Conservation (phyloP, 2,113 vertebrate genomes). For the Rhinichthys klamathensis region DNA sequence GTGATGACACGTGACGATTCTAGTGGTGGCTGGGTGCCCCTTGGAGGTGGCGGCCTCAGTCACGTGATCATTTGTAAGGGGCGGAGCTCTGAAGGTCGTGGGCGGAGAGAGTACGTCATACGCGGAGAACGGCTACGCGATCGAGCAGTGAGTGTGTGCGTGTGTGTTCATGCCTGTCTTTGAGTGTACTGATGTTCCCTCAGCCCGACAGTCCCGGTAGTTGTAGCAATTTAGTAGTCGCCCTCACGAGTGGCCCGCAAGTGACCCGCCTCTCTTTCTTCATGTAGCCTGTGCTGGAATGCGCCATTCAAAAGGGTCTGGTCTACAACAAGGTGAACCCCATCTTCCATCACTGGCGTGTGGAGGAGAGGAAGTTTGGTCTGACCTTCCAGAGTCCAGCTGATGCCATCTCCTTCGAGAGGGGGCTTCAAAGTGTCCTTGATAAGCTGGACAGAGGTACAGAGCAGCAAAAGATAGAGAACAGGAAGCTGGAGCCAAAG, state of each 20-base stretch:
- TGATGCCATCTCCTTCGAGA: conserved; percentile 88
- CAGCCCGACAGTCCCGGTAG: conserved; percentile 27
- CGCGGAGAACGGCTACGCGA: conserved; percentile 89
- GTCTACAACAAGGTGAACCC: conserved; percentile 95
- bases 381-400: conserved; percentile 92
- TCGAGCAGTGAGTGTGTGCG: conserved; percentile 86
- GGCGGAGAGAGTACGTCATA: conserved; percentile 85
- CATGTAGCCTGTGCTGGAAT: conserved; percentile 86
- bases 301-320: conserved; percentile 83
- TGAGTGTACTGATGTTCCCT: conserved; percentile 53
- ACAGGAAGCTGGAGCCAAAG: conserved; percentile 54
- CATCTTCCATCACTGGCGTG: conserved; percentile 94
- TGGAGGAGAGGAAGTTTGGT: conserved; percentile 89
- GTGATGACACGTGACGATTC: conserved; percentile 96
- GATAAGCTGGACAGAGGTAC: conserved; percentile 86
- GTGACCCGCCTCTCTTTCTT: conserved; percentile 31
- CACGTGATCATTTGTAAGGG: conserved; percentile 88
- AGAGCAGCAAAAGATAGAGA: conserved; percentile 37
- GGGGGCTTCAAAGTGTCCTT: conserved; percentile 82
- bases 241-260: background rate
- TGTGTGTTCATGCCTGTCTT: conserved; percentile 70
- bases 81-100: conserved; percentile 81
- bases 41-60: conserved; percentile 90
- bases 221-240: background rate
- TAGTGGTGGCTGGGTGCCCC: conserved; percentile 92